Base-by-base conservation (phyloP, 2,113 vertebrate genomes). In the Clarias macrocephalus region DNA sequence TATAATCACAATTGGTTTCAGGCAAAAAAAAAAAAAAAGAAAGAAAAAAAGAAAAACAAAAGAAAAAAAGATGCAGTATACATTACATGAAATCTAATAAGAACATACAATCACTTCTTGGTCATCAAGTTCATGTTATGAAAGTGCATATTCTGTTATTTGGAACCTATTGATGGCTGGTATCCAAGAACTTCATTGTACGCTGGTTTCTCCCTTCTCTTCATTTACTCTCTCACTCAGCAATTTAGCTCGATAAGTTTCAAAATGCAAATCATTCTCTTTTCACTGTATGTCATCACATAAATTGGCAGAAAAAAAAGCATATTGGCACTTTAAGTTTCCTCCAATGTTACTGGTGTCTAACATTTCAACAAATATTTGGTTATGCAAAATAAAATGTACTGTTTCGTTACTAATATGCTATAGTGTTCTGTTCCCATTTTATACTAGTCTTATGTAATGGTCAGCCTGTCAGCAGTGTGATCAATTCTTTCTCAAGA, bases 101-200 rank as follows among this genome's bases (percentile, higher is more conserved):
- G 65, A 68, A 87, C 28, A 56, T 87, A 87, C 80, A 89, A 88
- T 83, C 86, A 85, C 83, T 85, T 62, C 80, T 72, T 77, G 77
- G 84, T 83, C 65, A 84, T 81, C 65, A 54, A 48, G 85, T 75
- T 83, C 63, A 65, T 28, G 25, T 79, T 52, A 54, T 80, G 80
- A 90, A 88, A 90, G 89, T 90, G 89, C 84, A 88, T 88, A 86
- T 84, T 80, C 28, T 70, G 79, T 56, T 79, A 73, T 28, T 83
- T 68, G 80, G 42, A 85, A 54, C 72, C 73, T 70, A 77, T 13
- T 73, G 19, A 82, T 37, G 84, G 66, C 82, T 85, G 42, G 73
- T 42, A 75, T 85, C 48, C 30, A 77, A 75, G 19, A 48, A 75
- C 62, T 83, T 76, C 30, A 66, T 75, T 84, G 84, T 48, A 80